Evolutionary conservation across 2,797 vertebrate genomes (phyloP), one percentile per base, ranked within the genome.

Genomic region (Hippoglossus hippoglossus): DNA sequence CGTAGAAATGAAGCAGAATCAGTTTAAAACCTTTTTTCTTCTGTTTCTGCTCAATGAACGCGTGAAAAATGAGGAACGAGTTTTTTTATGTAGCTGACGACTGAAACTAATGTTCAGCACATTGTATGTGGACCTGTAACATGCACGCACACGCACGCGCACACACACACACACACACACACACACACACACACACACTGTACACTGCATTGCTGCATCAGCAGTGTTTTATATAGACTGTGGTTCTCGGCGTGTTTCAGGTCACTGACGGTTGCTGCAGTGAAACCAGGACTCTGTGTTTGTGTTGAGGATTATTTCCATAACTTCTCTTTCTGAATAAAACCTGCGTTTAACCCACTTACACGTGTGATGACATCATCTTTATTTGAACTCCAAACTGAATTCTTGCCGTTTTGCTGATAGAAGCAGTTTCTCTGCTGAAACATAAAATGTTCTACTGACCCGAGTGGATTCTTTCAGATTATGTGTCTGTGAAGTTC

Each of bases 171-270:
- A 21, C 50, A 52, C 50, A 25, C 50, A 52, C 50, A 24, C 50
- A 25, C 49, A 56, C 41, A 54, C 50, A 50, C 49, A 52, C 22
- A 52, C 50, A 25, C 50, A 52, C 49, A 50, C 10, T 16, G 19
- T 46, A 28, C 26, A 19, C 1, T 6, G 26, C 49, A 53, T 53
- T 76, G 75, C 73, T 77, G 75, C 59, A 81, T 87, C 84, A 88
- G 87, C 87, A 85, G 31, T 22, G 54, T 64, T 88, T 86, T 85
- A 80, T 83, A 80, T 90, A 83, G 80, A 76, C 64, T 69, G 65
- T 51, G 58, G 41, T 75, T 83, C 72, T 64, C 67, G 44, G 41
- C 69, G 62, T 65, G 83, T 84, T 91, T 65, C 82, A 89, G 88
- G 70, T 82, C 80, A 71, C 71, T 46, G 21, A 64, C n/a, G 73